Percentiles rank a stretch among this genome's conserved stretches.
Evolutionary conservation across 37 sponge, comb jelly and placozoan genomes (phyloP).

Genomic region (Eunapius fragilis): DNA sequence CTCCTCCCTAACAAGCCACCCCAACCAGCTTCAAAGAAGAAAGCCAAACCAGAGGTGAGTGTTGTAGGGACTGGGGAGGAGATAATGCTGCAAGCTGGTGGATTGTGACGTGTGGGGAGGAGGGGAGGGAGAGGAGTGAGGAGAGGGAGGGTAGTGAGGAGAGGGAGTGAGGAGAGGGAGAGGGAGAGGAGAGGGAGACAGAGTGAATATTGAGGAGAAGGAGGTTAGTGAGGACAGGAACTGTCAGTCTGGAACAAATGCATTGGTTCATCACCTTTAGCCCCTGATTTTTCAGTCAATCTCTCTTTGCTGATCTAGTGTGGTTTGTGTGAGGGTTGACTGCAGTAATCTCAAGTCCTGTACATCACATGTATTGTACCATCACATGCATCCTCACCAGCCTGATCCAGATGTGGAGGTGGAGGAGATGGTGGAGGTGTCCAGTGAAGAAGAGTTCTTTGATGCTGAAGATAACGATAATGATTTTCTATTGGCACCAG

Average conservation of each 20-base stretch:
- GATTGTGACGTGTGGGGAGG: conserved; percentile 1
- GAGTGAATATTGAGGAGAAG: too few species aligned
- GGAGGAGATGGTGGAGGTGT: conserved; percentile 27
- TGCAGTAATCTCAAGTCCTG: too few species aligned
- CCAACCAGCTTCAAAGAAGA: background rate
- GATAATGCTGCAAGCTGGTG: background rate
- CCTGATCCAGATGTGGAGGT: conserved; percentile 5
- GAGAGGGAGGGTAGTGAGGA: conserved; percentile 5
- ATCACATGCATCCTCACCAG: background rate
- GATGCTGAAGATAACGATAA: background rate
- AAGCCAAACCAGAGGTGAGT: background rate
- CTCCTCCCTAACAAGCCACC: background rate
- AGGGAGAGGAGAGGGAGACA: conserved; percentile 13
- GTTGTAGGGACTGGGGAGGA: too few species aligned
- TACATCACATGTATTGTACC: conserved; percentile 1
- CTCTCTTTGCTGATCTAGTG: too few species aligned
- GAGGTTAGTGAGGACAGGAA: too few species aligned
- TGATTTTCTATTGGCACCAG: background rate
- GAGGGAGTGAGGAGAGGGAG: background rate
- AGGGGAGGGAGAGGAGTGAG: background rate
- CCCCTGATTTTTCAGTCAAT: too few species aligned
- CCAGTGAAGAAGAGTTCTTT: conserved; percentile 5
- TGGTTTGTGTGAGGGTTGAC: too few species aligned
- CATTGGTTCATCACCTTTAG: too few species aligned
- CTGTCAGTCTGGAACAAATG: too few species aligned